These are phyloP conservation scores for Cepaea hortensis DNA, from an alignment of 2,888 invertebrate genomes.

Conservation along the genomic window DNA sequence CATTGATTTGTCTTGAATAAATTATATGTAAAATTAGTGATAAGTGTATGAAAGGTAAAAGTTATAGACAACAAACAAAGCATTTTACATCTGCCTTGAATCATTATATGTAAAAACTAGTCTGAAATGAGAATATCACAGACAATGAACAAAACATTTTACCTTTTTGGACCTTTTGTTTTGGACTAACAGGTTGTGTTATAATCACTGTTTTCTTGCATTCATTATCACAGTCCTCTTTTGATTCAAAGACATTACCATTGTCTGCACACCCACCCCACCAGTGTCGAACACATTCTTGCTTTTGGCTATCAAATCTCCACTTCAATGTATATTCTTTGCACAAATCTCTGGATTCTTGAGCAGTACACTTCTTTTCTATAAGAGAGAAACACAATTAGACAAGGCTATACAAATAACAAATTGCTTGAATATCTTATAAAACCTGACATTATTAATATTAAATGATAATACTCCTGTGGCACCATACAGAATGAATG, in stretches of 20 bases:
- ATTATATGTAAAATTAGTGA: too few relatives aligned
- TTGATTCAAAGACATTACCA: conserved; percentile 79
- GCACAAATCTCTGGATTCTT: conserved; percentile 59
- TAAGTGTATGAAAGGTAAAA: too few relatives aligned
- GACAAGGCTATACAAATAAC: not conserved
- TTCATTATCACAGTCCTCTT: conserved; percentile 57
- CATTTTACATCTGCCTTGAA: too few relatives aligned
- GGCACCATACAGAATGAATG: too few relatives aligned
- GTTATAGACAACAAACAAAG: too few relatives aligned
- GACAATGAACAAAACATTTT: not conserved
- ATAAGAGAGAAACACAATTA: not conserved
- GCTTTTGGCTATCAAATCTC: conserved; percentile 78
- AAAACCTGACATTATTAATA: not conserved
- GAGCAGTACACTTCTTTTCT: conserved; percentile 32
- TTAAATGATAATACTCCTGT: too few relatives aligned
- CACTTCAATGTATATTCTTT: conserved; percentile 67
- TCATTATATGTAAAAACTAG: too few relatives aligned
- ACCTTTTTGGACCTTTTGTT: conserved; percentile 30
- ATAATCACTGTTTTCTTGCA: conserved; percentile 46
- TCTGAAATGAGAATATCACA: too few relatives aligned
- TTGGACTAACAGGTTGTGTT: conserved; percentile 20
- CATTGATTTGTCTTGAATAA: too few relatives aligned
- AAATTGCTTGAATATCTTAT: not conserved
- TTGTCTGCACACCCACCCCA: conserved; percentile 82
- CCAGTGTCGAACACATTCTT: conserved; percentile 84